These are phyloP conservation scores for Scotopteryx bipunctaria DNA, from an alignment of 2,888 invertebrate genomes.

Conservation along the genomic window DNA sequence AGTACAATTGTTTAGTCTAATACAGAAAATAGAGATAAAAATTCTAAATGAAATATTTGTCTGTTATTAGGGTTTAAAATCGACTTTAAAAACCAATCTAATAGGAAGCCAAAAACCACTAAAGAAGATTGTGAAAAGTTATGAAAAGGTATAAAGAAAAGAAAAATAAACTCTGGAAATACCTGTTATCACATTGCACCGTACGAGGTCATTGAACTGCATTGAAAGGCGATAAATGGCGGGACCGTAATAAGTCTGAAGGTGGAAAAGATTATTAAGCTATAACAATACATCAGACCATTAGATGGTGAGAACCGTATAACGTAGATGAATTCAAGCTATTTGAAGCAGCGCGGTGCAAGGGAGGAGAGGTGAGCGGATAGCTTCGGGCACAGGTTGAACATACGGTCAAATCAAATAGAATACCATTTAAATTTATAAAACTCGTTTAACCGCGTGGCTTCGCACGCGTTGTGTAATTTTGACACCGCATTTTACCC, in stretches of 20 bases:
- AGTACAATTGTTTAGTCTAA: too few relatives aligned
- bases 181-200: not conserved
- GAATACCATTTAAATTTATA: too few relatives aligned
- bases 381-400: not conserved
- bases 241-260: slow-evolving; percentile 29
- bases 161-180: not conserved
- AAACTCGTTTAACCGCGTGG: too few relatives aligned
- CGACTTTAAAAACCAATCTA: too few relatives aligned
- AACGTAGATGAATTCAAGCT: slow-evolving; percentile 68
- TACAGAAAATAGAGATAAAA: too few relatives aligned
- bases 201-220: slow-evolving; percentile 15
- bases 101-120: too few relatives aligned
- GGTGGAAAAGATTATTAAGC: slow-evolving; percentile 65
- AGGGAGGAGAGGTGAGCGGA: slow-evolving; percentile 26
- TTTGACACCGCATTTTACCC: too few relatives aligned
- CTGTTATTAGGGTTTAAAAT: too few relatives aligned
- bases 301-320: slow-evolving; percentile 64
- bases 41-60: too few relatives aligned
- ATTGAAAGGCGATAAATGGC: slow-evolving; percentile 19
- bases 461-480: too few relatives aligned
- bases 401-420: too few relatives aligned
- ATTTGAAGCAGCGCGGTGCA: slow-evolving; percentile 51
- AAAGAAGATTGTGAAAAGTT: not conserved
- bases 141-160: not conserved
- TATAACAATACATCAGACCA: slow-evolving; percentile 71